Evolutionary conservation across 1,140 invertebrate genomes (phyloP), one percentile per base, ranked within the genome.

Genomic region (Parasteatoda tepidariorum): DNA sequence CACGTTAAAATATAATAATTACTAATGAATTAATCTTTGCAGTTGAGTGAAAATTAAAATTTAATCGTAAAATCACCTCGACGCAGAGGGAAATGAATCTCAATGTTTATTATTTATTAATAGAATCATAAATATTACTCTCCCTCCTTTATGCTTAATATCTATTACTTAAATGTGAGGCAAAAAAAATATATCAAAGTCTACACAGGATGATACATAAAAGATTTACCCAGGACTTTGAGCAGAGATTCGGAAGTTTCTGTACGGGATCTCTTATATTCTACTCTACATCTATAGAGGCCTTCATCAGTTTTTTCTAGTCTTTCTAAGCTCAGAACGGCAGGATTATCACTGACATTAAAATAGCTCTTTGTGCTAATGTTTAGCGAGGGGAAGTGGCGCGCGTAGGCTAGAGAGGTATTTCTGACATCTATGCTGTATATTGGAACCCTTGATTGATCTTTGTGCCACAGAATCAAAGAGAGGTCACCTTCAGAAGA

Each of bases 401-500:
- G 57, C 0, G 85, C 85, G 13, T 31, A 85, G 61, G 89, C 94
- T 18, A 86, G 71, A 18, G 41, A 28, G 2, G 24, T 24, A 15
- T 84, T 78, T 11, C 86, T 31, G 3, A 59, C 79, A 55, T 86
- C 86, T 33, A 86, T 30, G 5, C 84, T 85, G 68, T 86, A 86
- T 3, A 86, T 33, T n/a, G 86, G 86, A 57, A 57, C 85, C 26
- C 85, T 84, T n/a, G 84, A 75, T 59, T 86, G 81, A 84, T 94
- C 93, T 88, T 94, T 94, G 89, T 94, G 95, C 95, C 95, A 96
- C 86, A 95, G 94, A 85, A 95, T 94, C 81, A 96, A 91, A 38
- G 93, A 92, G 85, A 95, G 92, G 86, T 92, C 92, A 85, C 95
- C 92, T 86, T 92, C 92, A 0, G 90, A 88, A 33, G 93, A 89